Base-by-base conservation (phyloP, 2,797 vertebrate genomes). In the Gorsachius magnificus region DNA sequence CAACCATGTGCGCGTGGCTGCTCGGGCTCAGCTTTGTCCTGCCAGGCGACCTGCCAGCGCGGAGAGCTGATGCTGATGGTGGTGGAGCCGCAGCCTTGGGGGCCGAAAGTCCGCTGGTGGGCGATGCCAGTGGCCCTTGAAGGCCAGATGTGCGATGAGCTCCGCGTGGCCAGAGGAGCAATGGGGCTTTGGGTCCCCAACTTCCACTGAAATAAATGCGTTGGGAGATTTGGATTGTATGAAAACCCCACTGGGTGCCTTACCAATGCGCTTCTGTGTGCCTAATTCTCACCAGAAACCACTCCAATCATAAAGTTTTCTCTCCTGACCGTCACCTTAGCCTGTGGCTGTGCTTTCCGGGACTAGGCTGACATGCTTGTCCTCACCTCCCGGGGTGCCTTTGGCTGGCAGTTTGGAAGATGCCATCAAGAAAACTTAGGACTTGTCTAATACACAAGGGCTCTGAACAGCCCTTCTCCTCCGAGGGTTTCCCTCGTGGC, bases 11-110 rank as follows among this genome's bases (percentile, higher is more conserved):
- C 45, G 38, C 0, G 3, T 54, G 64, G 54, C 1, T 6, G 83
- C 54, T 75, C 1, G 3, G 36, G 46, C 60, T 83, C 64, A 79
- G 87, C 60, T 38, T 53, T 65, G 54, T 75, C 41, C 58, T 68
- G 61, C 54, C 69, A 53, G 38, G 71, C 41, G 19, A 74, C 38
- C 31, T 68, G 54, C 22, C 54, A 8, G 31, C 2, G 1, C 3
- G 0, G 63, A 35, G 38, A 63, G 24, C 35, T 74, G 68, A 17
- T 3, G 8, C 24, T 57, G 45, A 11, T 36, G 63, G 8, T 0
- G 10, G 18, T 5, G 3, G 53, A 80, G 57, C 43, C 0, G 0
- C 51, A 45, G n/a, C 16, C 53, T 18, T 48, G 1, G 0, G 54
- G 25, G 33, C 19, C 0, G 0, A 72, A 50, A 54, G 19, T 58